phyloP scores from a whole-genome alignment of 2,888 invertebrate genomes.

The Epistrophella euchroma region DNA sequence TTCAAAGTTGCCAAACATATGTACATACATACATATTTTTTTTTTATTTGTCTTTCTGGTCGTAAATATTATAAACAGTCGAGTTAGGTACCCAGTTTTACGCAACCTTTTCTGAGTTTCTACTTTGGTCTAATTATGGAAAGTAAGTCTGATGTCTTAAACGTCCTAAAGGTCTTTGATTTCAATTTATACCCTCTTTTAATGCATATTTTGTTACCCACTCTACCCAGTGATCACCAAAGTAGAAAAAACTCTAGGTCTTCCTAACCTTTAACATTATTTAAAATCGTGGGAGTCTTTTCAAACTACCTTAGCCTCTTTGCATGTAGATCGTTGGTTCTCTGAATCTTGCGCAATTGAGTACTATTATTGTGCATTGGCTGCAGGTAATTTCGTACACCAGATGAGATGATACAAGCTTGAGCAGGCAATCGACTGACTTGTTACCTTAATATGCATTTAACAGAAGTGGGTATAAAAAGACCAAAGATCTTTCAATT shows the following conservation, averaged over 20 bases:
- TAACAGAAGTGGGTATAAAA: slow-evolving; percentile 47
- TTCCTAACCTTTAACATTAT: slow-evolving; percentile 52
- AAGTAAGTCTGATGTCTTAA: neutral
- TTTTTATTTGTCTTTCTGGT: neutral
- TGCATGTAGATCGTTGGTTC: slow-evolving; percentile 17
- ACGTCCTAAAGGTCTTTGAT: neutral
- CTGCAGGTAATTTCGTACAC: neutral
- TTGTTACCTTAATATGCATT: slow-evolving; percentile 34
- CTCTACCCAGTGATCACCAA: neutral
- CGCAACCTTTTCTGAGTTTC: neutral
- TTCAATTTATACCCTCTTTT: neutral
- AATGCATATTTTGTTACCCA: neutral
- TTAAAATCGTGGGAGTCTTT: slow-evolving; percentile 51
- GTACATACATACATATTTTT: neutral
- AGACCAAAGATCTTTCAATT: slow-evolving; percentile 44
- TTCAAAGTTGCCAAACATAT: slow-evolving; percentile 33
- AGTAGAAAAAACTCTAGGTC: neutral
- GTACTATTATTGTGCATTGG: slow-evolving; percentile 9
- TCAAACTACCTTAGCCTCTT: slow-evolving; percentile 7
- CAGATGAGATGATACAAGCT: slow-evolving; percentile 19
- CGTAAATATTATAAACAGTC: neutral
- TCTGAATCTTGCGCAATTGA: slow-evolving; percentile 30
- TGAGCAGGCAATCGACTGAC: slow-evolving; percentile 11
- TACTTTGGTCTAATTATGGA: neutral
- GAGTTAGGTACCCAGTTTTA: neutral